Percentiles rank a stretch among this genome's conserved stretches.
Conservation (phyloP, 2,888 invertebrate species). For the Eurytoma californica region DNA sequence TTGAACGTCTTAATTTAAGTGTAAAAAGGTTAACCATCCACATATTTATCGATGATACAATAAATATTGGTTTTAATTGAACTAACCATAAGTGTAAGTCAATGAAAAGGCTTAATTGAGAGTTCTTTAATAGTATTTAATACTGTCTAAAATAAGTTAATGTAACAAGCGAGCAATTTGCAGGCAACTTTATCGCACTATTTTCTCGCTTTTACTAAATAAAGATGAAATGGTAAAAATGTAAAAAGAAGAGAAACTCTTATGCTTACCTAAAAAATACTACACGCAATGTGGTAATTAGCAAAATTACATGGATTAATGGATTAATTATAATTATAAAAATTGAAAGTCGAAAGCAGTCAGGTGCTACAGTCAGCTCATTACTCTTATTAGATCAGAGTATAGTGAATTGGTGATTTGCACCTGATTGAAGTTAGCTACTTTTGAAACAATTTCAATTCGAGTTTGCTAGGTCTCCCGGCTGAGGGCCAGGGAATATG, state of each 20-base stretch:
- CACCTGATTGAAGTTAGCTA: background rate
- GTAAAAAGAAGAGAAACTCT: background rate
- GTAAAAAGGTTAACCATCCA: background rate
- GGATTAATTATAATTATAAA: conserved; percentile 21
- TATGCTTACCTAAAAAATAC: conserved; percentile 43
- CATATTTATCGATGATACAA: too few species aligned
- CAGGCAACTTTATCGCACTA: background rate
- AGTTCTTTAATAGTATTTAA: too few species aligned
- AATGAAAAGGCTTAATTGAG: too few species aligned
- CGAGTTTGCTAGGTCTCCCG: background rate
- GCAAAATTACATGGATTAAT: conserved; percentile 34
- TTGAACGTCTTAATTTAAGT: background rate
- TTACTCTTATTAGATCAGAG: background rate
- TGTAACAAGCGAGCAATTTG: background rate
- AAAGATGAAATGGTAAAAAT: background rate
- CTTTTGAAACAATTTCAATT: background rate
- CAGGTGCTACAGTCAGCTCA: conserved; percentile 18
- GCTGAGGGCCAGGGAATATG: too few species aligned
- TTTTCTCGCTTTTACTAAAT: conserved; percentile 9
- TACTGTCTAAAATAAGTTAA: too few species aligned
- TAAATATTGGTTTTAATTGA: too few species aligned
- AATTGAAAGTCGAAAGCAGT: conserved; percentile 35
- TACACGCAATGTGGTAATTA: conserved; percentile 17
- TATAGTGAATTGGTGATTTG: conserved; percentile 1
- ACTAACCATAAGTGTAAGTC: too few species aligned